A percentile compares a stretch with the other conserved stretches of the same genome.
Conservation (phyloP, 2,888 invertebrate species). For the Leptothorax acervorum region DNA sequence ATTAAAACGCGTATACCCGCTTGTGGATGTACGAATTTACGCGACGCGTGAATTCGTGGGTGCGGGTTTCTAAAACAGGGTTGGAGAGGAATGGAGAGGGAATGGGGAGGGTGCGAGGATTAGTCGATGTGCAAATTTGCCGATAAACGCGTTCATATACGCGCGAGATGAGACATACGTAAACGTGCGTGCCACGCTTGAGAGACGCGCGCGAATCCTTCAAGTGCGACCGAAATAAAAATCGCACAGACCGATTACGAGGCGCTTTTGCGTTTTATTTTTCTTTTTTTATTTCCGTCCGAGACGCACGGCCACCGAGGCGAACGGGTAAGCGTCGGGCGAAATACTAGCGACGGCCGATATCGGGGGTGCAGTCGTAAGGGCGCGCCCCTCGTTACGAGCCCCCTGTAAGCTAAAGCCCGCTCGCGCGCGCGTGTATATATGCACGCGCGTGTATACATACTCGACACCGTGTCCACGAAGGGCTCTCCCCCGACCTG, state of each 20-base stretch:
- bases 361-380: slow-evolving; percentile 74
- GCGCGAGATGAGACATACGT: not conserved
- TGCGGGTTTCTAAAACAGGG: not conserved
- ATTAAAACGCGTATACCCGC: not conserved
- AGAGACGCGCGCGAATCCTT: not conserved
- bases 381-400: slow-evolving; percentile 81
- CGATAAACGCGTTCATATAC: not conserved
- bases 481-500: slow-evolving; percentile 75
- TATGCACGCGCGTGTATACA: slow-evolving; percentile 46
- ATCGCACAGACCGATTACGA: not conserved
- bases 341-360: slow-evolving; percentile 78
- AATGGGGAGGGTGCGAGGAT: not conserved
- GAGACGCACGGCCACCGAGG: slow-evolving; percentile 54
- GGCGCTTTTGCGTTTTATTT: not conserved
- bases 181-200: not conserved
- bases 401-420: slow-evolving; percentile 61
- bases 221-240: not conserved
- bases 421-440: slow-evolving; percentile 55
- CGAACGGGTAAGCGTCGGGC: slow-evolving; percentile 78
- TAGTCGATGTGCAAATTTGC: slow-evolving; percentile 11
- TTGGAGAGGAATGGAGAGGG: not conserved
- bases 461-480: slow-evolving; percentile 77
- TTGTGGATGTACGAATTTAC: not conserved
- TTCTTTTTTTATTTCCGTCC: not conserved
- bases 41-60: not conserved